These are phyloP conservation scores for Phyllostomus hastatus DNA, from an alignment of 2,113 vertebrate genomes.

Conservation along the genomic window DNA sequence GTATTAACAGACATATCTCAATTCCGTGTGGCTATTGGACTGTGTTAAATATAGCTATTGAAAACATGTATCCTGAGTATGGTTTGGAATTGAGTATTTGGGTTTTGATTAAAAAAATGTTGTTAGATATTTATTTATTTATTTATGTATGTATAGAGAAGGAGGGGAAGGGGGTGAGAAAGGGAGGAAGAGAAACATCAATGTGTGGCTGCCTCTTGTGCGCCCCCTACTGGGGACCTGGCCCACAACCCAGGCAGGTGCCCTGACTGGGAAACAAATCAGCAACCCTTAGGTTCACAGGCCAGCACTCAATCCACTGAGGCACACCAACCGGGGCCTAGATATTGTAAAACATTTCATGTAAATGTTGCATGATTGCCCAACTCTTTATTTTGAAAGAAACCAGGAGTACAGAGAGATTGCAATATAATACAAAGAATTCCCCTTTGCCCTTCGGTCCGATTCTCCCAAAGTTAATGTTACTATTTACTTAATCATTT, in stretches of 20 bases:
- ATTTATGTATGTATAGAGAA: neutral
- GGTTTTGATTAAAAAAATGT: neutral
- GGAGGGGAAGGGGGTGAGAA: too few species aligned
- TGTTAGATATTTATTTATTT: neutral
- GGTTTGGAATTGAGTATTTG: neutral
- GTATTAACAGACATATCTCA: neutral
- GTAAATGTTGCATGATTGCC: neutral
- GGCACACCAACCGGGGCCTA: neutral
- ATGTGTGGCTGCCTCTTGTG: too few species aligned
- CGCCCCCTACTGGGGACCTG: too few species aligned
- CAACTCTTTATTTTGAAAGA: neutral
- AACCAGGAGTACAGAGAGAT: neutral
- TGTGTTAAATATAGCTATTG: neutral
- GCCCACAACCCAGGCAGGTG: too few species aligned
- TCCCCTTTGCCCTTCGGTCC: rapidly evolving
- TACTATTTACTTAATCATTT: neutral
- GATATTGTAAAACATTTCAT: neutral
- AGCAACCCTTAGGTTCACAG: too few species aligned
- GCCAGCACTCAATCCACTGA: too few species aligned
- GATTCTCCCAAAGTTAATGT: neutral
- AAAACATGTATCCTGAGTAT: neutral
- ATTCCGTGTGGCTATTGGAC: neutral
- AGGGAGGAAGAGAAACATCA: too few species aligned
- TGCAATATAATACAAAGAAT: neutral
- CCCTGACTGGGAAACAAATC: too few species aligned